A percentile compares a stretch with the other conserved stretches of the same genome.
These are phyloP conservation scores for Gobiocypris rarus DNA, from an alignment of 2,113 vertebrate species.

Conservation along the genomic window DNA sequence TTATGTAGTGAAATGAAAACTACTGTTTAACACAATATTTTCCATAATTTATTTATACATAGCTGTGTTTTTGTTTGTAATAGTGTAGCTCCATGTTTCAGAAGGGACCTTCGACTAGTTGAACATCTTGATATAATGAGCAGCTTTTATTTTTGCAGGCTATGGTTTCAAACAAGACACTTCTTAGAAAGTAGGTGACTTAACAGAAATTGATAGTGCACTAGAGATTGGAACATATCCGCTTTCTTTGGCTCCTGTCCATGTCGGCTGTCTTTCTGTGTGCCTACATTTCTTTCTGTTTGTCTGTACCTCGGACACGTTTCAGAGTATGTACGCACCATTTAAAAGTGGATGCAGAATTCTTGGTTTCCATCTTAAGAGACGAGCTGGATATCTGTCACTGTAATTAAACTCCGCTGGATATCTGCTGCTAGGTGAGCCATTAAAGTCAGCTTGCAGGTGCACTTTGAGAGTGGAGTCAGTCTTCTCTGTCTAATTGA, in stretches of 20 bases:
- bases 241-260: neutral
- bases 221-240: neutral
- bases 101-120: neutral
- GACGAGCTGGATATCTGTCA: constrained; percentile 17
- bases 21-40: neutral
- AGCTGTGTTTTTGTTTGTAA: neutral
- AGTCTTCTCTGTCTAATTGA: constrained; percentile 38
- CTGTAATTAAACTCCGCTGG: constrained; percentile 36
- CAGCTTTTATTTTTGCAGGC: neutral
- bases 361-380: constrained; percentile 8
- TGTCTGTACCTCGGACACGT: neutral
- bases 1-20: neutral
- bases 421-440: constrained; percentile 28
- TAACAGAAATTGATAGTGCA: neutral
- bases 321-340: neutral
- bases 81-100: neutral
- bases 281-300: neutral
- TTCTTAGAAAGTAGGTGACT: neutral
- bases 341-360: neutral
- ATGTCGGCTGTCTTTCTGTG: neutral
- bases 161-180: neutral
- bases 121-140: neutral
- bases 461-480: constrained; percentile 25
- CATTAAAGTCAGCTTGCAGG: constrained; percentile 38
- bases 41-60: neutral